phyloP scores from a whole-genome alignment of 2,797 vertebrate genomes.

The Podarcis siculus region DNA sequence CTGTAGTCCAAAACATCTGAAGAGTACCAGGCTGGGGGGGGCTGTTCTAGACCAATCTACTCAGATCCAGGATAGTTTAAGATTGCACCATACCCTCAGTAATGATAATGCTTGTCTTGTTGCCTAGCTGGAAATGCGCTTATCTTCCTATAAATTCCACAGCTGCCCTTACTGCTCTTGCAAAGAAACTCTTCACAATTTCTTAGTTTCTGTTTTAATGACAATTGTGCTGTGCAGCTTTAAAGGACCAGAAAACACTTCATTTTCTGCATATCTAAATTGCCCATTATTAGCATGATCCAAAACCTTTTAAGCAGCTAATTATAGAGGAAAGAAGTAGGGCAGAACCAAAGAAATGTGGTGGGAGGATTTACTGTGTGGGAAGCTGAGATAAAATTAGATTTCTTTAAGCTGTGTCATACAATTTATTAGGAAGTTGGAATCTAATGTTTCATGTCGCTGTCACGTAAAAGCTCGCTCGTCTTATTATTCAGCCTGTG shows the following conservation, averaged over 20 bases:
- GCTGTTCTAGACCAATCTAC: slow-evolving; percentile 61
- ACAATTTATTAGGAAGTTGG: slow-evolving; percentile 66
- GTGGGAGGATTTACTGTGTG: slow-evolving; percentile 67
- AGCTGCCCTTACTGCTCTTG: neutral
- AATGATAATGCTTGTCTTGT: slow-evolving; percentile 22
- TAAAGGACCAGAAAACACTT: slow-evolving; percentile 50
- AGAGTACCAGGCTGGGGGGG: too few species aligned
- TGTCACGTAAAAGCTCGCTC: slow-evolving; percentile 58
- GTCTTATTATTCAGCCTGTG: slow-evolving; percentile 67
- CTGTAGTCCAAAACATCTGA: too few species aligned
- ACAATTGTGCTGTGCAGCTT: slow-evolving; percentile 37
- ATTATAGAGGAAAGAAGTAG: slow-evolving; percentile 68
- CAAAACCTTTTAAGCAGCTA: slow-evolving; percentile 64
- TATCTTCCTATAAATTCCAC: neutral
- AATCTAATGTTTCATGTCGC: slow-evolving; percentile 66
- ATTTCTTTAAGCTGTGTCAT: slow-evolving; percentile 67
- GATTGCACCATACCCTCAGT: slow-evolving; percentile 44
- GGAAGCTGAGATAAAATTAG: slow-evolving; percentile 72
- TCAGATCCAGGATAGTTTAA: slow-evolving; percentile 44
- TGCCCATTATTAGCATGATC: slow-evolving; percentile 67
- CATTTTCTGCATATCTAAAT: slow-evolving; percentile 58
- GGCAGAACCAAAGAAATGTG: slow-evolving; percentile 59
- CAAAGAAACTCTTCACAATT: slow-evolving; percentile 12
- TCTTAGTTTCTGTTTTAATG: slow-evolving; percentile 29
- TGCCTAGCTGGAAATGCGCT: slow-evolving; percentile 26